Evolutionary conservation across 2,888 invertebrate genomes (phyloP).

Genomic region (Bombyx huttoni): DNA sequence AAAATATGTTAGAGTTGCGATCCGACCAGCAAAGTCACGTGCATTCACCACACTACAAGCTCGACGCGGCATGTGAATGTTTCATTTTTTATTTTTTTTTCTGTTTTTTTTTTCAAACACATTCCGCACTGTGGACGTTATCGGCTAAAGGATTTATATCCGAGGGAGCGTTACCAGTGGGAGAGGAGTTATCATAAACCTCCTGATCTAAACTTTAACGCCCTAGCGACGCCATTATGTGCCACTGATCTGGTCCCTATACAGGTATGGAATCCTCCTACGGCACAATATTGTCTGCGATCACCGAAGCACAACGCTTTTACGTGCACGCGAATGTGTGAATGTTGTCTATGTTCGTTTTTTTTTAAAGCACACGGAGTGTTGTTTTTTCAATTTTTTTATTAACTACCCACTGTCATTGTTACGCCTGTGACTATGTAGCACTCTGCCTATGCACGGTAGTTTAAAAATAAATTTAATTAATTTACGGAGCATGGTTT

Average conservation of each 20-base stretch:
- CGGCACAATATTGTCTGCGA: slow-evolving; percentile 25
- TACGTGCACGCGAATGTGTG: slow-evolving; percentile 44
- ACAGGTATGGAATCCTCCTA: slow-evolving; percentile 66
- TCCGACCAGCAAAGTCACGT: slow-evolving; percentile 36
- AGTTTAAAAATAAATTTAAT: slow-evolving; percentile 1
- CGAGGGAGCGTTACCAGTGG: slow-evolving; percentile 78
- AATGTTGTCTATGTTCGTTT: slow-evolving; percentile 3
- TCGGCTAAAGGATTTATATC: slow-evolving; percentile 69
- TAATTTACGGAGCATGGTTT: slow-evolving; percentile 21
- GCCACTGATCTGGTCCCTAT: slow-evolving; percentile 67
- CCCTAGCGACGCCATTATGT: slow-evolving; percentile 62
- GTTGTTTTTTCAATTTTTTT: no score
- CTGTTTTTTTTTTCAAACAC: slow-evolving; percentile 69
- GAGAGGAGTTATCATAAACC: slow-evolving; percentile 74
- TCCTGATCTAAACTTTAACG: slow-evolving; percentile 69
- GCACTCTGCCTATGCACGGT: slow-evolving; percentile 3
- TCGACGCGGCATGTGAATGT: slow-evolving; percentile 73
- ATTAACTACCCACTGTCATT: no score
- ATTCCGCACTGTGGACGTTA: slow-evolving; percentile 69
- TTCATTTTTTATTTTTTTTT: slow-evolving; percentile 70
- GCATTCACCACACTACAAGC: slow-evolving; percentile 63
- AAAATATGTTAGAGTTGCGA: slow-evolving; percentile 17
- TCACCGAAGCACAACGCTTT: slow-evolving; percentile 42
- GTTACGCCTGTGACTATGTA: no score
- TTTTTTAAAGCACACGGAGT: not conserved